Conservation (phyloP, 2,113 vertebrate genomes). For the Heliornis fulica region DNA sequence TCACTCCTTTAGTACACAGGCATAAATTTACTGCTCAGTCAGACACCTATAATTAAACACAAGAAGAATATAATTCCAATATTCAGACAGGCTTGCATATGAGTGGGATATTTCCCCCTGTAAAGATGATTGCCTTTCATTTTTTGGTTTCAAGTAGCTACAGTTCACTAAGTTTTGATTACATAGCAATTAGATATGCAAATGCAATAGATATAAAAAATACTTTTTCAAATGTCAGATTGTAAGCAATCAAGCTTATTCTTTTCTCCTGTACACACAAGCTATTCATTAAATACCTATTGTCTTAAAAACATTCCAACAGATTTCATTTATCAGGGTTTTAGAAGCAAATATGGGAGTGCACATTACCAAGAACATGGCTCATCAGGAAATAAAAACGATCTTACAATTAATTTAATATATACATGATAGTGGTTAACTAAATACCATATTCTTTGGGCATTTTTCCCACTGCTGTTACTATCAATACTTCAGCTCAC, state of each 20-base stretch:
- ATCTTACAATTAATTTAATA: conserved; percentile 42
- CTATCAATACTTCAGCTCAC: neutral
- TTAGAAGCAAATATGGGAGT: neutral
- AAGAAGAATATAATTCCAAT: conserved; percentile 74
- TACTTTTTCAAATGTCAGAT: conserved; percentile 68
- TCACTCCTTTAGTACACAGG: conserved; percentile 69
- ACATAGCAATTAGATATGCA: conserved; percentile 82
- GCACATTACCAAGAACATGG: neutral
- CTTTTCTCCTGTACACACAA: conserved; percentile 63
- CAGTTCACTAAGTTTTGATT: conserved; percentile 82
- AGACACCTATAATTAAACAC: conserved; percentile 80
- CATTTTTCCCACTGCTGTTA: neutral
- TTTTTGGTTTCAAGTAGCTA: conserved; percentile 76
- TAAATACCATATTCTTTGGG: neutral
- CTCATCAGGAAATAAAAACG: neutral
- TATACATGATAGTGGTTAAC: neutral
- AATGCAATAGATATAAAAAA: conserved; percentile 72
- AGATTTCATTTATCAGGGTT: conserved; percentile 28
- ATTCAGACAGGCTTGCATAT: conserved; percentile 57
- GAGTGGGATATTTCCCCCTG: conserved; percentile 52
- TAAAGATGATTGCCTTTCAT: conserved; percentile 79
- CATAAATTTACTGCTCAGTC: conserved; percentile 74
- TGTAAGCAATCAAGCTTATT: conserved; percentile 79
- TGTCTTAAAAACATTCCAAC: conserved; percentile 68
- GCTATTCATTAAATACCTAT: conserved; percentile 75